phyloP scores from a whole-genome alignment of 2,113 vertebrate species.

The Dermatemys mawii region DNA sequence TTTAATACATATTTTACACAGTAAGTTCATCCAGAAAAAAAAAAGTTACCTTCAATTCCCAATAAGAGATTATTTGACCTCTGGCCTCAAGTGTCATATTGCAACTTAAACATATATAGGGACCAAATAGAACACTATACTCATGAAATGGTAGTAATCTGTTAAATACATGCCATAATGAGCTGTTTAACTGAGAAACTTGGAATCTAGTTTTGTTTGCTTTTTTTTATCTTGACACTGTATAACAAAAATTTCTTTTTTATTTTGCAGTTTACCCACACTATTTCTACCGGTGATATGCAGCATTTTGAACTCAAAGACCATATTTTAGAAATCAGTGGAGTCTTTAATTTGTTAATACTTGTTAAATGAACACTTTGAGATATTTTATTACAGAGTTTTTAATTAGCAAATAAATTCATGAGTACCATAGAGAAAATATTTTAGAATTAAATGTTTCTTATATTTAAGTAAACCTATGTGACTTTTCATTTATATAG shows the following conservation, averaged over 20 bases:
- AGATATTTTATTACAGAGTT: constrained; percentile 91
- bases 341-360: constrained; percentile 77
- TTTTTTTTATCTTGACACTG: neutral
- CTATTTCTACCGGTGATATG: constrained; percentile 96
- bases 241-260: neutral
- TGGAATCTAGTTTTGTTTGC: neutral
- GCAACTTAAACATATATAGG: neutral
- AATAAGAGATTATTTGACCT: too few relatives aligned
- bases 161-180: constrained; percentile 16
- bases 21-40: neutral
- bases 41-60: too few relatives aligned
- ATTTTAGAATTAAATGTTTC: constrained; percentile 90
- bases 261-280: constrained; percentile 89
- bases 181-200: constrained; percentile 1
- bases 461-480: constrained; percentile 91
- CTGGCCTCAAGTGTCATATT: neutral
- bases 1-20: neutral
- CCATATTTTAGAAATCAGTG: constrained; percentile 45
- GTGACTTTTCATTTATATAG: constrained; percentile 85
- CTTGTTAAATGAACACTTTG: constrained; percentile 81
- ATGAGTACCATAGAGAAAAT: constrained; percentile 87
- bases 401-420: constrained; percentile 84
- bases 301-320: constrained; percentile 64
- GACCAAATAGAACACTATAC: neutral
- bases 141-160: neutral